Percentiles rank a stretch among this genome's conserved stretches.
Conservation (phyloP, 2,113 vertebrate genomes). For the Lycocorax pyrrhopterus region DNA sequence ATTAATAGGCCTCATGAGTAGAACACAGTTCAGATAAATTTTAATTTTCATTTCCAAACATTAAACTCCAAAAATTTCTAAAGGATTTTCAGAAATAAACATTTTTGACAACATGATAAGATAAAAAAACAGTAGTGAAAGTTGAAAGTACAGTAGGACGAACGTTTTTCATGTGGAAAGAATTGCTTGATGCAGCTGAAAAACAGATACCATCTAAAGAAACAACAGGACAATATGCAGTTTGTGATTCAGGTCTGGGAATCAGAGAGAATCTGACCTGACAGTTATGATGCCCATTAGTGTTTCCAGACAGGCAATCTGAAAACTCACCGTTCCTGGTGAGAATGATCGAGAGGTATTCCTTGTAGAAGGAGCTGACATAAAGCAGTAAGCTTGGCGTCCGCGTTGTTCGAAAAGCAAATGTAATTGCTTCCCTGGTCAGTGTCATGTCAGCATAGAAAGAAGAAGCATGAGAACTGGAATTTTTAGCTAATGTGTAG, state of each 20-base stretch:
- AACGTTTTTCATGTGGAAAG: neutral
- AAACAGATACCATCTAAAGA: neutral
- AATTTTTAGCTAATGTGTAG: constrained; percentile 80
- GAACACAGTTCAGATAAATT: neutral
- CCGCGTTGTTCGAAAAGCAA: constrained; percentile 85
- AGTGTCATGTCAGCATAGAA: constrained; percentile 83
- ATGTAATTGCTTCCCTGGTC: constrained; percentile 75
- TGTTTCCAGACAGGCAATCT: neutral
- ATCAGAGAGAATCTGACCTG: neutral
- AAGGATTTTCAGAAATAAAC: neutral
- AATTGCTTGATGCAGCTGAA: neutral
- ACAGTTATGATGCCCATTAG: neutral
- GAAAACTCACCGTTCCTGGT: constrained; percentile 83
- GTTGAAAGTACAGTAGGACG: neutral
- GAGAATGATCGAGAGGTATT: constrained; percentile 84
- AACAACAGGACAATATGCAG: neutral
- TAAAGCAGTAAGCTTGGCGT: constrained; percentile 84
- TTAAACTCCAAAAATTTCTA: neutral
- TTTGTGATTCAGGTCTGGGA: neutral
- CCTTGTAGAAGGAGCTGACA: constrained; percentile 82
- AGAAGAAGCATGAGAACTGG: constrained; percentile 80
- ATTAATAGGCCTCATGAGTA: accelerated
- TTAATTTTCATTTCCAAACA: neutral
- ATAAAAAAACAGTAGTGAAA: neutral
- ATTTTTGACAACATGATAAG: neutral